phyloP scores from a whole-genome alignment of 2,797 vertebrate species.

The Leucoraja ocellata region DNA sequence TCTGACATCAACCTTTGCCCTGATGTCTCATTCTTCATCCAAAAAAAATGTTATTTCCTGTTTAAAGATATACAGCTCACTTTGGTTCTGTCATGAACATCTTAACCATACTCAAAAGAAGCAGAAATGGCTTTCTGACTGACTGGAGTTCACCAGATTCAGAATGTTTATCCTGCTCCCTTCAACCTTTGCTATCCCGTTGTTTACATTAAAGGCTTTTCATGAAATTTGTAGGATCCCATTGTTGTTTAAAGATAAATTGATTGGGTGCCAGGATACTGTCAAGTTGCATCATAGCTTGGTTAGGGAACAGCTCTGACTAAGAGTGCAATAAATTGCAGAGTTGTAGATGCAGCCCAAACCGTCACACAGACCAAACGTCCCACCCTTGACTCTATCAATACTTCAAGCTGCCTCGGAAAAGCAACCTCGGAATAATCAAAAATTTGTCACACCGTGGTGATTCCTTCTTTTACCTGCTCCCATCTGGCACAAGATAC shows the following conservation, averaged over 20 bases:
- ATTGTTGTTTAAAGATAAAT: neutral
- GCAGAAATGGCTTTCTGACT: neutral
- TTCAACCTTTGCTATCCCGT: neutral
- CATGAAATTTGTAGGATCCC: neutral
- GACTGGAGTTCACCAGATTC: constrained; percentile 22
- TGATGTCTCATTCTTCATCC: constrained; percentile 22
- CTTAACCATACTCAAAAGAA: neutral
- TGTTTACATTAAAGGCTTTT: neutral
- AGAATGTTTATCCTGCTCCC: neutral
- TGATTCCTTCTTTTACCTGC: too few species aligned
- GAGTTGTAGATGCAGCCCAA: too few species aligned
- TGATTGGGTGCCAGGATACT: neutral
- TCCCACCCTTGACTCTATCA: too few species aligned
- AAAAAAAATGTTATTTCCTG: neutral
- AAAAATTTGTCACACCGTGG: too few species aligned
- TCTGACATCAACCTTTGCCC: constrained; percentile 35
- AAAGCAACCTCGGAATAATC: too few species aligned
- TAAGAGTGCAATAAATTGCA: too few species aligned
- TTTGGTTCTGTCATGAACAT: constrained; percentile 10
- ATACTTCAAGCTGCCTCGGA: too few species aligned
- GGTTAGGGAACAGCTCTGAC: too few species aligned
- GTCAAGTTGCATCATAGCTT: neutral
- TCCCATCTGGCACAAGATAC: too few species aligned
- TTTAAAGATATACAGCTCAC: neutral
- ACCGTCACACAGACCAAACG: too few species aligned